These are phyloP conservation scores for Tachina lurida DNA, from an alignment of 2,888 invertebrate species.

Conservation along the genomic window DNA sequence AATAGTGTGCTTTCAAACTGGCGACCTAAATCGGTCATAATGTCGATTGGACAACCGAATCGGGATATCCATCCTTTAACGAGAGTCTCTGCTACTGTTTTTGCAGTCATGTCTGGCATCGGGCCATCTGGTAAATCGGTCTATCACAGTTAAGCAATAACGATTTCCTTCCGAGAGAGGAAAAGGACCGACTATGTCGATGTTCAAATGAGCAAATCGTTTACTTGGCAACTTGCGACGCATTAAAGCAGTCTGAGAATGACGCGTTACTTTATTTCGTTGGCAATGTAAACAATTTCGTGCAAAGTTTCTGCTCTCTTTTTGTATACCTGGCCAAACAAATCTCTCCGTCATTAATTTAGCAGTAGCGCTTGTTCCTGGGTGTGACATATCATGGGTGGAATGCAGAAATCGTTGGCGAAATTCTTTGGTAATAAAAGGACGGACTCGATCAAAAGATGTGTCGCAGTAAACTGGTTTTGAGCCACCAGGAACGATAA, in stretches of 20 bases:
- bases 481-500: conserved; percentile 14
- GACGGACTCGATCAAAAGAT: conserved; percentile 39
- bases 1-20: conserved; percentile 55
- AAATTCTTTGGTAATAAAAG: conserved; percentile 63
- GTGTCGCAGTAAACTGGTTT: conserved; percentile 28
- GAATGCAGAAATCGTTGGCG: conserved; percentile 54
- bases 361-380: background rate
- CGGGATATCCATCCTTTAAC: conserved; percentile 79
- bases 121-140: no score
- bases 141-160: no score
- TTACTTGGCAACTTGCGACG: no score
- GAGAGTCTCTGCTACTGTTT: no score
- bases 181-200: no score
- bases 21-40: conserved; percentile 27
- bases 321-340: conserved; percentile 74
- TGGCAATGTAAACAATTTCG: conserved; percentile 61
- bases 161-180: no score
- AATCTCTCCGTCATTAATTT: conserved; percentile 71
- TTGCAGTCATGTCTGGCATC: no score
- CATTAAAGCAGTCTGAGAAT: conserved; percentile 9
- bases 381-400: no score
- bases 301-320: conserved; percentile 65
- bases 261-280: conserved; percentile 35
- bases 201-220: no score
- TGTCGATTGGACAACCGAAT: conserved; percentile 36